These are phyloP conservation scores for Procambarus virginalis DNA, from an alignment of 1,140 invertebrate genomes.

Conservation along the genomic window DNA sequence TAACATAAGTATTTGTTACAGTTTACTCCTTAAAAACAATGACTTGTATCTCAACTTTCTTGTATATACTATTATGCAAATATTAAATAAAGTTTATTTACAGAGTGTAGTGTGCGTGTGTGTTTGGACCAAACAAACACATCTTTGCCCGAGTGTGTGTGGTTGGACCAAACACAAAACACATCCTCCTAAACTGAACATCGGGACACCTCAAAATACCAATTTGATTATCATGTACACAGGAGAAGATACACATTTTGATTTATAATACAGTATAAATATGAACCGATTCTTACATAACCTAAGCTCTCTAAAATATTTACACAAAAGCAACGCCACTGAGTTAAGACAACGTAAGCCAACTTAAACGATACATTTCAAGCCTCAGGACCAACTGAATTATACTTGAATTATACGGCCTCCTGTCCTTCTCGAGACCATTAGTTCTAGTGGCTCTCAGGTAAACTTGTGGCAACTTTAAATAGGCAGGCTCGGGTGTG, in stretches of 20 bases:
- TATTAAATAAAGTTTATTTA: neutral
- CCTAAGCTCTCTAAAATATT: neutral
- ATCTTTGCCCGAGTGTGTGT: too few species aligned
- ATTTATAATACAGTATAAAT: neutral
- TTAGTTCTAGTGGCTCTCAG: too few species aligned
- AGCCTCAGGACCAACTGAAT: neutral
- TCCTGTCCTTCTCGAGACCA: too few species aligned
- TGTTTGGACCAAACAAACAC: neutral
- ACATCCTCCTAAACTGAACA: neutral
- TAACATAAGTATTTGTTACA: neutral
- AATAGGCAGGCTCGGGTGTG: too few species aligned
- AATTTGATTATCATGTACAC: conserved; percentile 4
- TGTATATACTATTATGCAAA: neutral
- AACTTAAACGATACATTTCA: neutral
- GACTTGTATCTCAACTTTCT: neutral
- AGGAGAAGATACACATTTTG: neutral
- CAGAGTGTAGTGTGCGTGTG: neutral
- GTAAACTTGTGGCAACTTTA: too few species aligned
- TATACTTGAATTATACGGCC: neutral
- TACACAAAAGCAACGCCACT: neutral
- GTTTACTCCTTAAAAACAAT: neutral
- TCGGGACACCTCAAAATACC: neutral
- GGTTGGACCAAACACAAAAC: neutral
- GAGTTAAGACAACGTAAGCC: neutral
- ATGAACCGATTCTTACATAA: neutral